phyloP scores from a whole-genome alignment of 2,113 vertebrate species.

The Paedocypris sp. region DNA sequence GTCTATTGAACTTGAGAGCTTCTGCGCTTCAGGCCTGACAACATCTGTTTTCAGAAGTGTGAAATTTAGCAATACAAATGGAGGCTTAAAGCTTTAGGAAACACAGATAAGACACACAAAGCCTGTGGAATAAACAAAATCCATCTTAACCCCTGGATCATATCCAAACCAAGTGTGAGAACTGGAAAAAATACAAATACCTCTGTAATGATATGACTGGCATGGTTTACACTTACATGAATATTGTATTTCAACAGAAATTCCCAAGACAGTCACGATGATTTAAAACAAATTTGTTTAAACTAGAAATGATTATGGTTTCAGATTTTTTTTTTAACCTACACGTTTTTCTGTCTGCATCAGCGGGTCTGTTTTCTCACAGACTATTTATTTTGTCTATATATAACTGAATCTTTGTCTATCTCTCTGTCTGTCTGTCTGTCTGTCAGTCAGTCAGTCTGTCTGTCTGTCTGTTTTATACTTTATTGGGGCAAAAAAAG shows the following conservation, averaged over 20 bases:
- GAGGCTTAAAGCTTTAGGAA: conserved; percentile 49
- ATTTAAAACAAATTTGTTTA: conserved; percentile 52
- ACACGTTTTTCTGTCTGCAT: conserved; percentile 15
- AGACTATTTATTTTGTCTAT: too few relatives aligned
- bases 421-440: too few relatives aligned
- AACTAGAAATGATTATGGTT: conserved; percentile 60
- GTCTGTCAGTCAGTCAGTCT: too few relatives aligned
- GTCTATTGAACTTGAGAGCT: background rate
- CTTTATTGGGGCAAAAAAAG: too few relatives aligned
- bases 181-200: conserved; percentile 58
- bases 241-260: conserved; percentile 61
- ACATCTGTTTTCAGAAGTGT: conserved; percentile 53
- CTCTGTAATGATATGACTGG: conserved; percentile 59
- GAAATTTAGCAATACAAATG: conserved; percentile 45
- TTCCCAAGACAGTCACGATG: conserved; percentile 60
- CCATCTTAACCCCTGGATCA: conserved; percentile 52
- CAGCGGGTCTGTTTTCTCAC: too few relatives aligned
- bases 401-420: too few relatives aligned
- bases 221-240: conserved; percentile 62
- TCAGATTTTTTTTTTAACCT: conserved; percentile 34
- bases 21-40: conserved; percentile 28
- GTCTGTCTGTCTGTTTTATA: too few relatives aligned
- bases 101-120: conserved; percentile 59
- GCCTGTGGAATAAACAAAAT: conserved; percentile 52
- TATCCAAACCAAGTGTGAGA: conserved; percentile 67